Evolutionary conservation across 2,888 invertebrate species (phyloP), one percentile per base, ranked within the genome.

Genomic region (Pyrrhosoma nymphula): DNA sequence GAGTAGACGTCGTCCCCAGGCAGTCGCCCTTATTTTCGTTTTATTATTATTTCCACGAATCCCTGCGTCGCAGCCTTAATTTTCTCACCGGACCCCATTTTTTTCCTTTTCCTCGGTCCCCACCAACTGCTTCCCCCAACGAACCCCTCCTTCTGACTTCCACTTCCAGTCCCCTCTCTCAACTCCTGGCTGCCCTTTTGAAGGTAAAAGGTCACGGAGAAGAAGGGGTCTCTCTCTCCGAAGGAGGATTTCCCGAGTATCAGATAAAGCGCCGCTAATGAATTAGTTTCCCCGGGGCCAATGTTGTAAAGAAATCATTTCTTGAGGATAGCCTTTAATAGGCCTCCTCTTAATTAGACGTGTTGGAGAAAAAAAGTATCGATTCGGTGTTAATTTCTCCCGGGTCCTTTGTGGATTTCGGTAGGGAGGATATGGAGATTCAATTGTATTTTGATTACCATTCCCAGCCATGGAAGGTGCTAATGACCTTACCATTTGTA

Each of bases 401-500:
- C 69, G 69, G 47, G 69, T 69, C 69, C 14, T 82, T 82, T 35
- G 35, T 82, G 23, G 82, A 16, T 35, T 18, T 35, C 30, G 30
- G 35, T 14, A 60, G 56, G n/a, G n/a, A 91, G 55, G 60, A 56
- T 30, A 35, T 60, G 60, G 16, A 30, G 56, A 91, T 82, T 30
- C 16, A 82, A 82, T 30, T 82, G 82, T 8, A 14, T 26, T 35
- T 82, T 35, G 35, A 82, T 35, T 35, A 1, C 82, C 0, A 82
- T 30, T 30, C 30, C 30, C 35, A 14, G 82, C 16, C 47, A 8
- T 16, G 30, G 82, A n/a, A 82, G 16, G 35, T 82, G 12, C 4
- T 82, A 16, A 82, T 26, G 35, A 97, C 12, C 60, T 96, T 97
- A 98, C 98, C 98, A 98, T 98, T 97, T 98, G 98, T 96, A 98